A percentile compares a stretch with the other conserved stretches of the same genome.
Evolutionary conservation across 2,888 invertebrate species (phyloP).

Genomic region (Syritta pipiens): DNA sequence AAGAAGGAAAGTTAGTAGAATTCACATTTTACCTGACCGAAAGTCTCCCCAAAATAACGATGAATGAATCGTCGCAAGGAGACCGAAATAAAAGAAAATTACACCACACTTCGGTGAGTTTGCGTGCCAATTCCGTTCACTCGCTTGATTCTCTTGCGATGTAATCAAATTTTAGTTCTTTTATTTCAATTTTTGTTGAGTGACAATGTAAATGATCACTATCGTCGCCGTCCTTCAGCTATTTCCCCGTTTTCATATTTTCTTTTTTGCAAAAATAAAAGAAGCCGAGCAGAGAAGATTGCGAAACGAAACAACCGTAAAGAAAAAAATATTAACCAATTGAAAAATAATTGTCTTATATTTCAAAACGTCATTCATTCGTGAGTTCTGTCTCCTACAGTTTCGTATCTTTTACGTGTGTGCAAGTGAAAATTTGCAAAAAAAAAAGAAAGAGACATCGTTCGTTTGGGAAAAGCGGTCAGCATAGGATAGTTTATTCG

Average conservation of each 20-base stretch:
- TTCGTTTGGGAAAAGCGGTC: neutral
- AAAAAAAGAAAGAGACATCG: slow-evolving; percentile 25
- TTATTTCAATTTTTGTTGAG: slow-evolving; percentile 51
- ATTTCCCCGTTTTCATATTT: neutral
- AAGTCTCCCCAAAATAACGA: neutral
- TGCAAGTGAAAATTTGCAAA: slow-evolving; percentile 26
- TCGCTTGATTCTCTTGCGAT: neutral
- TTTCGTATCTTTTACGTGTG: slow-evolving; percentile 5
- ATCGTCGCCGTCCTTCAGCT: slow-evolving; percentile 4
- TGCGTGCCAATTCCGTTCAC: slow-evolving; percentile 12
- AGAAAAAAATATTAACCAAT: neutral
- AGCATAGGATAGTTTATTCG: slow-evolving; percentile 21
- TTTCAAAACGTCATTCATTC: slow-evolving; percentile 4
- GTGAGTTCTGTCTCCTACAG: neutral
- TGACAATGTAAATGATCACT: slow-evolving; percentile 17
- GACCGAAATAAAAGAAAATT: neutral
- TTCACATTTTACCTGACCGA: neutral
- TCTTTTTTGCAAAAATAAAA: neutral
- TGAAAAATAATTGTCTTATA: neutral
- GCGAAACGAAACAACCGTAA: neutral
- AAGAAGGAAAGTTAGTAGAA: too few relatives aligned
- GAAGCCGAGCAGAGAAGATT: neutral
- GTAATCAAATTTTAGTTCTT: slow-evolving; percentile 16
- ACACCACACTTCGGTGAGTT: slow-evolving; percentile 26
- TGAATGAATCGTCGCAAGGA: slow-evolving; percentile 24